Base-by-base conservation (phyloP, 92 coral and sea anemone genomes). In the Siderastrea siderea region DNA sequence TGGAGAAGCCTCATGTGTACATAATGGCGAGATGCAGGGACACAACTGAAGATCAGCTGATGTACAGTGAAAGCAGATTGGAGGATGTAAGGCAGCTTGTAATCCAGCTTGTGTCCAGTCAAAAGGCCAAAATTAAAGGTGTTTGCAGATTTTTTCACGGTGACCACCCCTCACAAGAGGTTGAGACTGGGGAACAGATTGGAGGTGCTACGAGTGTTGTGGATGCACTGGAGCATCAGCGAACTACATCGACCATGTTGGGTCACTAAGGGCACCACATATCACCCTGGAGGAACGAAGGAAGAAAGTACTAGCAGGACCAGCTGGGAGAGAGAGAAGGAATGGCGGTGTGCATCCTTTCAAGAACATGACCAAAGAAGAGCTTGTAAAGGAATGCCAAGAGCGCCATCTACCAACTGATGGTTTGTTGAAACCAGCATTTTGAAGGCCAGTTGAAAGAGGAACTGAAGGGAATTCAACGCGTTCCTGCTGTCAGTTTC, bases 341-440 rank as follows among this genome's bases (percentile, higher is more conserved):
- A 87, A 87, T 71, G 75, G 73, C 26, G 90, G 86, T 2, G 65
- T 86, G 12, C n/a, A 78, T 1, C 90, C 93, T 26, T 72, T 89
- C 58, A 76, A 68, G 15, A 53, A 45, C 7, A 65, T 89, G 79
- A 70, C 4, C 16, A 78, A 78, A 46, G 71, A 68, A 6, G 93
- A 89, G 65, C 66, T 89, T 15, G 50, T 55, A 26, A 10, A 14
- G 7, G 93, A 89, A 13, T 77, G 78, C 49, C 12, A 7, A 16
- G 79, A 75, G 1, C 82, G 54, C 8, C 43, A 78, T 6, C 79
- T 84, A 0, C 70, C 72, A 3, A 84, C 49, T 7, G 80, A 59
- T 16, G 78, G 79, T 9, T 43, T 66, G 47, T 64, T 54, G 8
- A 75, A 75, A 52, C 64, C 80, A 47, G 57, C 57, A 8, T n/a